A percentile compares a stretch with the other conserved stretches of the same genome.
Conservation (phyloP, 2,797 vertebrate species). For the Taeniopygia guttata region DNA sequence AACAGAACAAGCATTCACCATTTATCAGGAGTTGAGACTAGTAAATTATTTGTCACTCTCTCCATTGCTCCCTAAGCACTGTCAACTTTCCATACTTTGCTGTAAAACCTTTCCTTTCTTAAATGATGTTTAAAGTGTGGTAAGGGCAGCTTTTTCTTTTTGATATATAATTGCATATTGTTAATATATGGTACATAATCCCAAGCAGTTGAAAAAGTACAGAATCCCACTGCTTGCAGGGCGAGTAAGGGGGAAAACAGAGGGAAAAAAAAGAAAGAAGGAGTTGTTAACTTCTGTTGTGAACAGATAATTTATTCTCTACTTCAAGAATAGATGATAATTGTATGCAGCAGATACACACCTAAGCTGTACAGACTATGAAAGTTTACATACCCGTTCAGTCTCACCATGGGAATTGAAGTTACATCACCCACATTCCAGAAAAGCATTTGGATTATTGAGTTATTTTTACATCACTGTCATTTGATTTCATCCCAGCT, state of each 20-base stretch:
- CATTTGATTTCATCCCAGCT: background rate
- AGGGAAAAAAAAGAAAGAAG: too few relatives aligned
- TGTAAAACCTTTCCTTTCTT: background rate
- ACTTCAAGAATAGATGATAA: background rate
- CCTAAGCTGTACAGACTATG: background rate
- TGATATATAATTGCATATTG: background rate
- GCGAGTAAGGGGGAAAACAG: background rate
- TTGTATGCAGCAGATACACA: background rate
- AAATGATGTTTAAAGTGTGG: background rate
- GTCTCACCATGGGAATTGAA: background rate
- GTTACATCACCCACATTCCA: background rate
- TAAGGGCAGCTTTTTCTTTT: background rate
- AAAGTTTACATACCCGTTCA: rapidly evolving
- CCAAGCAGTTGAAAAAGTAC: background rate
- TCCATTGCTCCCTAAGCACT: background rate
- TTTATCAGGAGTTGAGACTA: conserved; percentile 10
- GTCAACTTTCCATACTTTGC: background rate
- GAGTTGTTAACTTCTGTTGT: background rate
- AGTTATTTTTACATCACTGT: background rate
- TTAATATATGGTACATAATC: background rate
- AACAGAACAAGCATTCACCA: conserved; percentile 6
- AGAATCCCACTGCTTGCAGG: background rate
- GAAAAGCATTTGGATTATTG: background rate
- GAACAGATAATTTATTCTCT: background rate
- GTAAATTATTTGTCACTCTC: conserved; percentile 40